Percentiles rank a stretch among this genome's conserved stretches.
Evolutionary conservation across 2,113 vertebrate species (phyloP).

Genomic region (Bubo scandiacus): DNA sequence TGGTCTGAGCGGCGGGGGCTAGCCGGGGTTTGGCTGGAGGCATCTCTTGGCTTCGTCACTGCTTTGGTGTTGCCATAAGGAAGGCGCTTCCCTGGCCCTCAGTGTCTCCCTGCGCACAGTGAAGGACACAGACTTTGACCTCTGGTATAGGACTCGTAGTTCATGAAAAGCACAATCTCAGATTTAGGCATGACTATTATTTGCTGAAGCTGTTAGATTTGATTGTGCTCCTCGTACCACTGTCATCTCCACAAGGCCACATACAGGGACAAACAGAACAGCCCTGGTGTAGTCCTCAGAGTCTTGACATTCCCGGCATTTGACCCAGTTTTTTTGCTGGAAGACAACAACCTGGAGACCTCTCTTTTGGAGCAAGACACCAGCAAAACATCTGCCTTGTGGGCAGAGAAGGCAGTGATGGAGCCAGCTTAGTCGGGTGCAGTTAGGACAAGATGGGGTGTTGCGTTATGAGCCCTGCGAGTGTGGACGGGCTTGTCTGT

Average conservation of each 20-base stretch:
- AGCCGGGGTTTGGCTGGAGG: background rate
- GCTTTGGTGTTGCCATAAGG: background rate
- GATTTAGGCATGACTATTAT: fast-evolving
- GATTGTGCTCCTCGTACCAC: background rate
- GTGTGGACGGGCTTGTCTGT: background rate
- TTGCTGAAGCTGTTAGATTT: background rate
- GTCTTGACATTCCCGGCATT: background rate
- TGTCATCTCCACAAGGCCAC: background rate
- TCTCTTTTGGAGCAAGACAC: background rate
- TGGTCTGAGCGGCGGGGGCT: background rate
- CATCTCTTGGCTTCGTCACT: background rate
- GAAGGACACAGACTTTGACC: background rate
- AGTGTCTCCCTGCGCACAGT: fast-evolving
- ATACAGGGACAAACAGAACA: fast-evolving
- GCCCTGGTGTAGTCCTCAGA: background rate
- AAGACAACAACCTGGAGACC: background rate
- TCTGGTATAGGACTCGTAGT: background rate
- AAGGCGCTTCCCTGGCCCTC: background rate
- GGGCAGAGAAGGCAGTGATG: background rate
- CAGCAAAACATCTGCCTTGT: background rate
- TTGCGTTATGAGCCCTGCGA: background rate
- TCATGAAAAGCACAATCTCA: background rate
- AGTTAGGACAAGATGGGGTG: background rate
- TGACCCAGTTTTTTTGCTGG: background rate
- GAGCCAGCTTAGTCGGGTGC: background rate